phyloP scores from a whole-genome alignment of 1,140 invertebrate species.

The Macrocentrus cingulum region DNA sequence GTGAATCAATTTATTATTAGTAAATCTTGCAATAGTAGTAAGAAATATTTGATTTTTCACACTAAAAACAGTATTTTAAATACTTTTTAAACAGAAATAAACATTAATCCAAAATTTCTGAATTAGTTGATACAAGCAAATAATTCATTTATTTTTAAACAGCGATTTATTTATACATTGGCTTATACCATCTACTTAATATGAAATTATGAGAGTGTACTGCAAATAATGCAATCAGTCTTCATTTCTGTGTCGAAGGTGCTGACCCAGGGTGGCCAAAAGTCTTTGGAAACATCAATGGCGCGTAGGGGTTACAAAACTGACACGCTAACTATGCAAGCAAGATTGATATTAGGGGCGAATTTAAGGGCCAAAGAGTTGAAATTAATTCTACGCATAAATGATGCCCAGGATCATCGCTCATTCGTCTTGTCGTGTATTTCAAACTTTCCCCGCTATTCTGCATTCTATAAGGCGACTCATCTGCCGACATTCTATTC shows the following conservation, averaged over 20 bases:
- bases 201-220: too few relatives aligned
- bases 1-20: too few relatives aligned
- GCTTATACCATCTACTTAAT: too few relatives aligned
- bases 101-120: too few relatives aligned
- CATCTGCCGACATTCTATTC: not conserved
- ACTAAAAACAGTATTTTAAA: too few relatives aligned
- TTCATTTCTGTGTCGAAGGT: not conserved
- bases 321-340: not conserved
- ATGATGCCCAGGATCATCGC: conserved; percentile 9
- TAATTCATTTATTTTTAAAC: too few relatives aligned
- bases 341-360: conserved; percentile 19
- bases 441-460: conserved; percentile 7
- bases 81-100: too few relatives aligned
- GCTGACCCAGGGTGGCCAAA: not conserved
- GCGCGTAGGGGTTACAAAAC: not conserved
- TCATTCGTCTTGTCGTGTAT: conserved; percentile 24
- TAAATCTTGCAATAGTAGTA: too few relatives aligned
- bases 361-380: conserved; percentile 18
- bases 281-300: conserved; percentile 11
- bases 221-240: not conserved
- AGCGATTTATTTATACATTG: too few relatives aligned
- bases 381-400: conserved; percentile 22
- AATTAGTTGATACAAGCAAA: too few relatives aligned
- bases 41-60: too few relatives aligned
- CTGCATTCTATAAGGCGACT: too few relatives aligned